Evolutionary conservation across 2,113 vertebrate species (phyloP).

Genomic region (Sinocyclocheilus anshuiensis): DNA sequence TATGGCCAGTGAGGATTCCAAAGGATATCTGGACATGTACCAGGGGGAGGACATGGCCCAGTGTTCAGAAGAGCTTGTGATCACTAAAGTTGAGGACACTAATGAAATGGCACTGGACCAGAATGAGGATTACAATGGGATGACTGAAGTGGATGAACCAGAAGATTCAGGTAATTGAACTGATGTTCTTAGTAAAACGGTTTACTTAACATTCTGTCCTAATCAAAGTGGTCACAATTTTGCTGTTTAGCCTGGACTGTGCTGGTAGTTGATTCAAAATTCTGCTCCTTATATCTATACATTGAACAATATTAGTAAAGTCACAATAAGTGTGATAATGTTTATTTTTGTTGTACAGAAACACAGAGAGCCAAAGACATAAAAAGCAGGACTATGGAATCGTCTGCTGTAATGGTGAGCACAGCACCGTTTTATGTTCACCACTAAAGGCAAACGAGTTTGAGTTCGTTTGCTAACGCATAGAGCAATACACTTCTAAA

Average conservation of each 20-base stretch:
- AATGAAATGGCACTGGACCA: conserved; percentile 2
- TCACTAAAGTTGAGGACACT: conserved; percentile 6
- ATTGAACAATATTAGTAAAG: background rate
- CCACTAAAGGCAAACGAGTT: no score
- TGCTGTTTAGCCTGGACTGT: no score
- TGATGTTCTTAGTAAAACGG: no score
- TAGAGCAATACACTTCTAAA: background rate
- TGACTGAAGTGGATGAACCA: background rate
- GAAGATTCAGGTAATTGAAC: conserved; percentile 14
- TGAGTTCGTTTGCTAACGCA: background rate
- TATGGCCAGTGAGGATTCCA: background rate
- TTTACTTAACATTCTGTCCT: no score
- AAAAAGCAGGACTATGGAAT: background rate
- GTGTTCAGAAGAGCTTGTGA: conserved; percentile 1
- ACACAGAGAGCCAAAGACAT: background rate
- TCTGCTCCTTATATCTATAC: no score
- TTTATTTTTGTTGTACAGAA: background rate
- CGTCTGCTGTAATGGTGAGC: conserved; percentile 25
- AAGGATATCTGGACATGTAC: background rate
- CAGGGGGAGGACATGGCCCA: background rate
- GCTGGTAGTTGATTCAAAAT: no score
- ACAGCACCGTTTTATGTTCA: background rate
- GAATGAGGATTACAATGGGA: background rate
- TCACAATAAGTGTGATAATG: background rate
- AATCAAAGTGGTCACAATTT: no score